Conservation (phyloP, 2,888 invertebrate genomes). For the Microctonus brassicae region DNA sequence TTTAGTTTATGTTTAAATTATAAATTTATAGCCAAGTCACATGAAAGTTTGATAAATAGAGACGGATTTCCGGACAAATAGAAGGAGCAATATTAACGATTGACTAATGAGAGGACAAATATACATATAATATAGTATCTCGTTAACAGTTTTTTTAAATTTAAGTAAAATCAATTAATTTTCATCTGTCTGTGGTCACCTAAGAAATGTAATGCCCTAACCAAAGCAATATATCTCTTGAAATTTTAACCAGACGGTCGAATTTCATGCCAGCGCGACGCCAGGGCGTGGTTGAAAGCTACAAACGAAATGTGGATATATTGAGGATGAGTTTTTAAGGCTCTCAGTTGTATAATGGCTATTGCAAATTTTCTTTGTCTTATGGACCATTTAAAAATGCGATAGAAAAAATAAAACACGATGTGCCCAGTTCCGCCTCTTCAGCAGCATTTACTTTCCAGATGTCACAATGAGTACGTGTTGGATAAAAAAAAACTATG, state of each 20-base stretch:
- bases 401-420: background rate
- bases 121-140: constrained; percentile 6
- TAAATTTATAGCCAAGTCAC: too few species aligned
- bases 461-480: background rate
- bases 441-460: constrained; percentile 11
- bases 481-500: background rate
- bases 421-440: background rate
- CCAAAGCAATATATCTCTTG: constrained; percentile 41
- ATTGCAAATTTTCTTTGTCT: constrained; percentile 60
- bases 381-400: background rate
- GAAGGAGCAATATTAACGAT: constrained; percentile 7
- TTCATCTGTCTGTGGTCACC: constrained; percentile 32
- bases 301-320: constrained; percentile 36
- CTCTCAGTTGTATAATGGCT: constrained; percentile 42
- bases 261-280: constrained; percentile 57
- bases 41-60: background rate
- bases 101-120: constrained; percentile 1
- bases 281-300: constrained; percentile 59
- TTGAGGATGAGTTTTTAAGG: constrained; percentile 28
- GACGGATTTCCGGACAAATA: constrained; percentile 28
- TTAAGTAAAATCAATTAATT: constrained; percentile 44
- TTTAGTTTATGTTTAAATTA: background rate
- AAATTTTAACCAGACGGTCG: constrained; percentile 52
- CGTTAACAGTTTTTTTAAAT: constrained; percentile 44
- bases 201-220: constrained; percentile 32